Evolutionary conservation across 2,888 invertebrate species (phyloP).

Genomic region (Trachelus iudaicus): DNA sequence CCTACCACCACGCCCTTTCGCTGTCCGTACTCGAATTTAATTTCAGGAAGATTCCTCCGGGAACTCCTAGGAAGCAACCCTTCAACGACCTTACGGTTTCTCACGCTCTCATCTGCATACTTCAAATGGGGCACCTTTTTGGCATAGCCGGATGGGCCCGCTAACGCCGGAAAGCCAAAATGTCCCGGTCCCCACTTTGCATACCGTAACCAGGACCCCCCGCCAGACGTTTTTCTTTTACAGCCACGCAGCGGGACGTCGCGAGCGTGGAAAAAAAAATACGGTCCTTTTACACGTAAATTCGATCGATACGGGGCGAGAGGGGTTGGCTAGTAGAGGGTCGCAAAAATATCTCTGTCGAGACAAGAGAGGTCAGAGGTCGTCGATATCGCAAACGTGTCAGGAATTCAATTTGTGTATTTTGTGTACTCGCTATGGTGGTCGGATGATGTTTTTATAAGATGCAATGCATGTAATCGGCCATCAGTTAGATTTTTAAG

Average conservation of each 20-base stretch:
- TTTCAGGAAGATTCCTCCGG: not conserved
- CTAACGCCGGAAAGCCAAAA: not conserved
- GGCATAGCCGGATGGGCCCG: not conserved
- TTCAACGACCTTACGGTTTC: not conserved
- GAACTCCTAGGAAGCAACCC: not conserved
- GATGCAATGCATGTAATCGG: not conserved
- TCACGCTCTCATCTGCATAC: not conserved
- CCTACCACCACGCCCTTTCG: constrained; percentile 47
- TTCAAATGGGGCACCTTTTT: not conserved
- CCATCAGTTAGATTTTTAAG: not conserved
- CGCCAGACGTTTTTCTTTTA: not conserved
- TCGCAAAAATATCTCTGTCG: not conserved
- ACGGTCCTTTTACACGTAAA: not conserved
- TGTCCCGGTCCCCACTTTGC: not conserved
- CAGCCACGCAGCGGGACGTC: not conserved
- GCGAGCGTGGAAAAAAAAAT: not conserved
- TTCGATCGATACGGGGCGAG: not conserved
- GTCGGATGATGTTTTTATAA: not conserved
- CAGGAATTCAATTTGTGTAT: not conserved
- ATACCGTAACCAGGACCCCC: not conserved
- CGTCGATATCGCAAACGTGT: not conserved
- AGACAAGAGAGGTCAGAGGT: not conserved
- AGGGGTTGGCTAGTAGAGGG: not conserved
- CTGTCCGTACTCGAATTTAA: constrained; percentile 31
- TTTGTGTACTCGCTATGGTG: not conserved